Evolutionary conservation across 1,140 invertebrate genomes (phyloP).

Genomic region (Drosophila athabasca): DNA sequence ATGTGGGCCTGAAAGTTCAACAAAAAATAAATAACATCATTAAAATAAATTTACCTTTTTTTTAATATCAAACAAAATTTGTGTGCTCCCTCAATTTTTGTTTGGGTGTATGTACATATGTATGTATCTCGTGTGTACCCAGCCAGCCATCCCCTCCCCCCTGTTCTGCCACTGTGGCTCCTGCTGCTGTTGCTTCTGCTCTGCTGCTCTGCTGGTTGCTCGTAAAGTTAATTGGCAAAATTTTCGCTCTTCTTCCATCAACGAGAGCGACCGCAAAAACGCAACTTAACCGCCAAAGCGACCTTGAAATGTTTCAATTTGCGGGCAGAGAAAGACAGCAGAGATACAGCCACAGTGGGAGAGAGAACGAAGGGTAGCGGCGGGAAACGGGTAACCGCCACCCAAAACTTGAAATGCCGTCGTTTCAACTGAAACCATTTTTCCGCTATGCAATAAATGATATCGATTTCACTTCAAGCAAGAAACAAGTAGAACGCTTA

Average conservation of each 20-base stretch:
- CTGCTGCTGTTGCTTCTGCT: conserved; percentile 6
- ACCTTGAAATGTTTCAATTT: conserved; percentile 60
- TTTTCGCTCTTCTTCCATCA: conserved; percentile 19
- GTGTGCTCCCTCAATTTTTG: conserved; percentile 43
- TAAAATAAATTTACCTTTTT: conserved; percentile 59
- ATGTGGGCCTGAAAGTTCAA: conserved; percentile 23
- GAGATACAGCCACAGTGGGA: neutral
- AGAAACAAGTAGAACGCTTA: conserved; percentile 61
- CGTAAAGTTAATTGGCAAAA: conserved; percentile 62
- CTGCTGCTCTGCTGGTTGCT: conserved; percentile 11
- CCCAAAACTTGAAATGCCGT: conserved; percentile 28
- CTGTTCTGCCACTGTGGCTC: neutral
- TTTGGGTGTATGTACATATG: neutral
- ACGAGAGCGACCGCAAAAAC: conserved; percentile 34
- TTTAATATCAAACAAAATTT: conserved; percentile 27
- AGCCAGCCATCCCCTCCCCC: neutral
- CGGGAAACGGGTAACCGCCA: conserved; percentile 35
- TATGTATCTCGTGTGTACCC: conserved; percentile 10
- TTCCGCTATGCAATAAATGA: conserved; percentile 65
- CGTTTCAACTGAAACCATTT: conserved; percentile 58
- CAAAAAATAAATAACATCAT: conserved; percentile 44
- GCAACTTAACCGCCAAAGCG: conserved; percentile 26
- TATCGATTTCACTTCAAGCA: conserved; percentile 74
- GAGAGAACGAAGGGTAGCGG: conserved; percentile 3
- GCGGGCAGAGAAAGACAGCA: too few species aligned